Evolutionary conservation across 2,113 vertebrate genomes (phyloP), one percentile per base, ranked within the genome.

Genomic region (Archilochus colubris): DNA sequence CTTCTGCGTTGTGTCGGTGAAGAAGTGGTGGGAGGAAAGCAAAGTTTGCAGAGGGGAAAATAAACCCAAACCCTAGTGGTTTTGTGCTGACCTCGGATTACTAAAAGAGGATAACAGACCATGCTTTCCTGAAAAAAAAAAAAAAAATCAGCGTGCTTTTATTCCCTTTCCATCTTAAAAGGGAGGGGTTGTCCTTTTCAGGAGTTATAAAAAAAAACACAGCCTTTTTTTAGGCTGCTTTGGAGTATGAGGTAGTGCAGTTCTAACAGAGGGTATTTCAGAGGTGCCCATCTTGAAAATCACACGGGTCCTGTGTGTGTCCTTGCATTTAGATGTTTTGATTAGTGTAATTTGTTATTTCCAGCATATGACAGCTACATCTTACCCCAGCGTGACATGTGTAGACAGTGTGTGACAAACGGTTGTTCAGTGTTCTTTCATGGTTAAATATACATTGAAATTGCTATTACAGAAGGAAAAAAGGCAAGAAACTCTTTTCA

Each of bases 61-160:
- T 82, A 51, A 89, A 69, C 33, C 4, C 8, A 38, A 67, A 82
- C 70, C 14, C 3, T 6, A 73, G 36, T 50, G n/a, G 12, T 82
- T 48, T 73, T 0, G 0, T 3, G 0, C 43, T 85, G 51, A 14
- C 36, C 33, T 50, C 3, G 7, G 51, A 14, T 88, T 69, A 62
- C 22, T 66, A 61, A 84, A 85, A 93, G 27, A 69, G 53, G 19
- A 21, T 75, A 50, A 84, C 38, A 73, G 84, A n/a, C 24, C 17
- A 16, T 62, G 57, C n/a, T 57, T 92, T 96, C 46, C 17, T 79
- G 9, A 10, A 1, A 14, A 73, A 61, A 70, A 63, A 9, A 1
- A 13, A 73, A 62, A 67, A 59, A 0, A 51, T 24, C 11, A 8
- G 7, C 2, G 2, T 46, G 30, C 2, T 62, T 81, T 76, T 80